Conservation (phyloP, 2,113 vertebrate species). For the Corythaeola cristata region DNA sequence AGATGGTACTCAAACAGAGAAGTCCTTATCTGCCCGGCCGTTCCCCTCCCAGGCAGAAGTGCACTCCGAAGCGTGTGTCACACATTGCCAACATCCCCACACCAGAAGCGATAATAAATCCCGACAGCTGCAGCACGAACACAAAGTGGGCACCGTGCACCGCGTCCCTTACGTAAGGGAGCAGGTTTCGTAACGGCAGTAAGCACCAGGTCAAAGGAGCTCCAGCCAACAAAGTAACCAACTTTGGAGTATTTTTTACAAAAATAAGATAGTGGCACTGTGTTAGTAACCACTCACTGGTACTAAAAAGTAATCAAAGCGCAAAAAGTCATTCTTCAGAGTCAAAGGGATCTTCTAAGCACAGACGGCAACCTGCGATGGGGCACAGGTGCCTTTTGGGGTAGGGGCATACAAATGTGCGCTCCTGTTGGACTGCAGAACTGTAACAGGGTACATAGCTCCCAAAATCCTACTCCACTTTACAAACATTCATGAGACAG, state of each 20-base stretch:
- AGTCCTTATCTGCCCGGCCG: not conserved
- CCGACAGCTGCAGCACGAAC: constrained; percentile 62
- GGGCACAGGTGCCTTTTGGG: not conserved
- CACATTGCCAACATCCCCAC: not conserved
- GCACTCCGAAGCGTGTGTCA: not conserved
- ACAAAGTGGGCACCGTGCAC: not conserved
- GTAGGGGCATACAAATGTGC: accelerated
- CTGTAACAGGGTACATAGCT: no score
- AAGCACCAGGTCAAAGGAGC: not conserved
- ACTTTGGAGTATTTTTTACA: accelerated
- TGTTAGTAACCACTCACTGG: accelerated
- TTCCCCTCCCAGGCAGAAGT: not conserved
- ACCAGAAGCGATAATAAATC: not conserved
- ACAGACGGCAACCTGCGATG: not conserved
- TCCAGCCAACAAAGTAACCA: not conserved
- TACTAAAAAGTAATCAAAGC: not conserved
- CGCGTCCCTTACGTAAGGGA: not conserved
- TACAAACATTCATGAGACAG: not conserved
- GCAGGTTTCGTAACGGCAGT: not conserved
- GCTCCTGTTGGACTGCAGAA: not conserved
- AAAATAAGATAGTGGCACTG: accelerated
- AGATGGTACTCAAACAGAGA: not conserved
- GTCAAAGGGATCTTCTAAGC: not conserved
- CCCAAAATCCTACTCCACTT: not conserved
- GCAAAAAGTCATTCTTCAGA: no score